A percentile compares a stretch with the other conserved stretches of the same genome.
Conservation (phyloP, 2,888 invertebrate genomes). For the Synanthedon myopaeformis region DNA sequence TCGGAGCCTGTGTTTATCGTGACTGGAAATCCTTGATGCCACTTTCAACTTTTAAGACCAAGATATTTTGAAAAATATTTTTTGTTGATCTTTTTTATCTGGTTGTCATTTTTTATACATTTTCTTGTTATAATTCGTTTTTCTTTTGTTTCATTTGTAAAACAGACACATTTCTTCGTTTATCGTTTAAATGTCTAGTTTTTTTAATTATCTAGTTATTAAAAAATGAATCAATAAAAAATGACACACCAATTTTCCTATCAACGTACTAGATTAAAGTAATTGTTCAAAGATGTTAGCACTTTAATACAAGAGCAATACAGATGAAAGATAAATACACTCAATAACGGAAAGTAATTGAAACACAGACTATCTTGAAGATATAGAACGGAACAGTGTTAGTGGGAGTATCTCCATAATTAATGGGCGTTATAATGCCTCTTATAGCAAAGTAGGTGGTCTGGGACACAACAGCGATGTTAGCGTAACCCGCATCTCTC, state of each 20-base stretch:
- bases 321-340: neutral
- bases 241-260: neutral
- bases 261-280: neutral
- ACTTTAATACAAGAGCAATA: neutral
- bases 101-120: too few relatives aligned
- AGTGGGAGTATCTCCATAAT: neutral
- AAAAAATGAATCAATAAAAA: neutral
- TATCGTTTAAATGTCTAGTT: too few relatives aligned
- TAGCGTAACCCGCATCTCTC: constrained; percentile 17
- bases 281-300: neutral
- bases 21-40: too few relatives aligned
- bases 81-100: too few relatives aligned
- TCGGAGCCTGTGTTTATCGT: too few relatives aligned
- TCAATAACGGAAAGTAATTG: neutral
- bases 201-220: too few relatives aligned
- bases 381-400: neutral
- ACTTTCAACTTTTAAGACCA: too few relatives aligned
- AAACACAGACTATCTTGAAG: neutral
- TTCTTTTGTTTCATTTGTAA: too few relatives aligned
- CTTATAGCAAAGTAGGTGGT: neutral
- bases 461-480: neutral
- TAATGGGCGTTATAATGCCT: neutral
- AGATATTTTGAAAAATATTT: too few relatives aligned
- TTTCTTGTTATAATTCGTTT: too few relatives aligned
- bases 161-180: too few relatives aligned